Evolutionary conservation across 2,113 vertebrate genomes (phyloP).

Genomic region (Chamaea fasciata): DNA sequence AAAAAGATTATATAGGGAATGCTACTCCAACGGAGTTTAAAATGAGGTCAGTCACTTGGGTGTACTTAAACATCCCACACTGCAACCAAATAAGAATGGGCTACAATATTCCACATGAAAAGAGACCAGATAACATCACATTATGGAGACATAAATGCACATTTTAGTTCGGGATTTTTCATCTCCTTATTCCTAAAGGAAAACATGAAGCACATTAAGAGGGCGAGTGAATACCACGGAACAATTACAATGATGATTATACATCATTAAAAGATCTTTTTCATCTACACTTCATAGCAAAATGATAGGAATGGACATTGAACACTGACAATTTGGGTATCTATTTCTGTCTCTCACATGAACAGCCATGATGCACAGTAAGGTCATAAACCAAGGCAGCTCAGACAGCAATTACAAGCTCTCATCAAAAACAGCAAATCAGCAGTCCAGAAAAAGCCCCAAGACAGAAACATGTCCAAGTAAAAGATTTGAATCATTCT

Average conservation of each 20-base stretch:
- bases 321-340: not conserved
- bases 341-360: not conserved
- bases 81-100: not conserved
- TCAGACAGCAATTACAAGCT: not conserved
- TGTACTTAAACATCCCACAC: not conserved
- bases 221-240: not conserved
- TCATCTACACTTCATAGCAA: not conserved
- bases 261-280: not conserved
- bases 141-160: not conserved
- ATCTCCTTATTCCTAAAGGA: not conserved
- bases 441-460: not conserved
- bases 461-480: not conserved
- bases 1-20: constrained; percentile 34
- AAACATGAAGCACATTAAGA: not conserved
- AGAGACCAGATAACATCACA: not conserved
- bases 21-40: not conserved
- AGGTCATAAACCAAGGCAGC: not conserved
- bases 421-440: not conserved
- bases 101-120: not conserved
- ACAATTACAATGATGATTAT: not conserved
- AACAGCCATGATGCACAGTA: not conserved
- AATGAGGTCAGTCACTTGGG: not conserved
- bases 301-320: not conserved
- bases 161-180: not conserved
- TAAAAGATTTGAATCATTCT: not conserved